Evolutionary conservation across 2,888 invertebrate species (phyloP).

Genomic region (Shargacucullia verbasci): DNA sequence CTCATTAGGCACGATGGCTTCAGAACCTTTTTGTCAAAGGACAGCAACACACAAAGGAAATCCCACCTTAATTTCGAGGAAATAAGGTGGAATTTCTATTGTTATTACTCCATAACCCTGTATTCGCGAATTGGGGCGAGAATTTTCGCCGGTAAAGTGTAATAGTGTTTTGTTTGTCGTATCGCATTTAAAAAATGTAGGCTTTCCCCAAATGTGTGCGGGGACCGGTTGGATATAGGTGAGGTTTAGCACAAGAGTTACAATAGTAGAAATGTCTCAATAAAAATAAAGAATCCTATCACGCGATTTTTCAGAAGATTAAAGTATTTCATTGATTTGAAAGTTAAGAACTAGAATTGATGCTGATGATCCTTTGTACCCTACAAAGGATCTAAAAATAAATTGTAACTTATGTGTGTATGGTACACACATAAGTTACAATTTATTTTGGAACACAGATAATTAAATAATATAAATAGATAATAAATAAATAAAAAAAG

Average conservation of each 20-base stretch:
- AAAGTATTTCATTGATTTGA: too few relatives aligned
- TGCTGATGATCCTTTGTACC: too few relatives aligned
- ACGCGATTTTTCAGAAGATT: too few relatives aligned
- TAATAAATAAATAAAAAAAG: too few relatives aligned
- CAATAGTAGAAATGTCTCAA: slow-evolving; percentile 14
- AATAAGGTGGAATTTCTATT: slow-evolving; percentile 35
- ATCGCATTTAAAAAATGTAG: slow-evolving; percentile 52
- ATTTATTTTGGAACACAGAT: too few relatives aligned
- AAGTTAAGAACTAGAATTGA: too few relatives aligned
- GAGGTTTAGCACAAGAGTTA: slow-evolving; percentile 10
- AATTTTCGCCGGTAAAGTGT: slow-evolving; percentile 65
- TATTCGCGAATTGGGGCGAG: slow-evolving; percentile 61
- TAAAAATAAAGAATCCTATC: neutral
- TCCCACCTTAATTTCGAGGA: slow-evolving; percentile 34
- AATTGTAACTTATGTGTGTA: too few relatives aligned
- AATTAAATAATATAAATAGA: too few relatives aligned
- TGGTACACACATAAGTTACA: too few relatives aligned
- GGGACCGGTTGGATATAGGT: slow-evolving; percentile 20
- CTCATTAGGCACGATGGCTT: slow-evolving; percentile 69
- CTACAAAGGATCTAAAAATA: too few relatives aligned
- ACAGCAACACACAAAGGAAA: slow-evolving; percentile 48
- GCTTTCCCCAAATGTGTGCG: slow-evolving; percentile 33
- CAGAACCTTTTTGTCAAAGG: slow-evolving; percentile 69
- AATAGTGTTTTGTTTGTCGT: slow-evolving; percentile 65
- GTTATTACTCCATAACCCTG: slow-evolving; percentile 30